Base-by-base conservation (phyloP, 2,888 invertebrate species). In the Drosophila histrio region DNA sequence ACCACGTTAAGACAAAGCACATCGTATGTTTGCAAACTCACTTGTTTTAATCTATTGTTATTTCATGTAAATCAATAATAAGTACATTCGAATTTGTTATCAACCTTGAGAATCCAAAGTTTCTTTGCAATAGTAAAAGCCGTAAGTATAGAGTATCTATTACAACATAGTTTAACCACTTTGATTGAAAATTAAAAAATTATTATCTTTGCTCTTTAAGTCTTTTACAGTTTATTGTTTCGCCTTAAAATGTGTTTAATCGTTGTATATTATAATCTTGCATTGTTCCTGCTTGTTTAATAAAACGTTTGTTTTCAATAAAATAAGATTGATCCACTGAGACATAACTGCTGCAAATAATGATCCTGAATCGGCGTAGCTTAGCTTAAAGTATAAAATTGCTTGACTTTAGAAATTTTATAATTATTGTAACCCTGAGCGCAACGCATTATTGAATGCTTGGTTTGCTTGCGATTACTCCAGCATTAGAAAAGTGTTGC, bases 141-240 rank as follows among this genome's bases (percentile, higher is more conserved):
- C 32, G 22, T 26, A 4, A 39, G 15, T 30, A 30, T 38, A 22
- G 13, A 11, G 4, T 19, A 7, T 15, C 1, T 30, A 13, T 44
- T 22, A 22, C 6, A 26, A 6, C 7, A 9, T 6, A 24, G 15
- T 22, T 32, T 41, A 7, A 22, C n/a, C 15, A 15, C 19, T 17
- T 34, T 2, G n/a, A 28, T 36, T 8, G n/a, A 36, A 36, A 17
- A 13, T 15, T 36, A 7, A 43, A 32, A 44, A 7, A 34, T 24
- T 24, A 9, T 24, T 13, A 46, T 46, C 15, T 19, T 36, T 38
- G 47, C 7, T 47, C n/a, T 49, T 61, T 39, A 77, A 80, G 77
- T 74, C 52, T 74, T 61, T 30, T 65, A 52, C 26, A 50, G 34
- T 79, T 83, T 82, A 78, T 72, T 75, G 47, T 44, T 72, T 72